phyloP scores from a whole-genome alignment of 2,888 invertebrate genomes.

The Nemotelus pantherinus region DNA sequence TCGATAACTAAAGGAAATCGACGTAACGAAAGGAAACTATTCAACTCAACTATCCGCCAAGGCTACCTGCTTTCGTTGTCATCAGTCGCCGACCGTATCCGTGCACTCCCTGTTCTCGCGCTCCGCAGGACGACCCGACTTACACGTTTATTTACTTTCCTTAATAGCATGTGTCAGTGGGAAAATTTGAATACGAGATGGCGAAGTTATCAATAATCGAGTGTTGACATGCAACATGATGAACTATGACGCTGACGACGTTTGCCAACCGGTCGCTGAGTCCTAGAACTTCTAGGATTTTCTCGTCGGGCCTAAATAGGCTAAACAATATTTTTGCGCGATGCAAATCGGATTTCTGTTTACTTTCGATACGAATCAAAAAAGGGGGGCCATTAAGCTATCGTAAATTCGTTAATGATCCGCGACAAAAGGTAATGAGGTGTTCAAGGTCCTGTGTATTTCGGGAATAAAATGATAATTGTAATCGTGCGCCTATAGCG shows the following conservation, averaged over 20 bases:
- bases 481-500: too few species aligned
- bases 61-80: background rate
- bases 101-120: too few species aligned
- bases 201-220: conserved; percentile 41
- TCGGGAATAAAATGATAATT: too few species aligned
- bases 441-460: background rate
- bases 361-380: conserved; percentile 35
- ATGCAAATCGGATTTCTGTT: conserved; percentile 49
- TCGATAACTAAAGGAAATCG: background rate
- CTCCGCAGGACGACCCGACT: background rate
- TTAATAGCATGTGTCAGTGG: conserved; percentile 35
- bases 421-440: conserved; percentile 30
- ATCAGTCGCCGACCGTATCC: too few species aligned
- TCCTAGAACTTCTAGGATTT: background rate
- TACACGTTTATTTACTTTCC: conserved; percentile 40
- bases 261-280: background rate
- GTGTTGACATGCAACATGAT: conserved; percentile 41
- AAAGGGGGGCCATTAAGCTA: conserved; percentile 45
- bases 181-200: conserved; percentile 42
- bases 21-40: conserved; percentile 10
- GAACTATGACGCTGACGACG: conserved; percentile 24
- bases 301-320: background rate
- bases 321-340: conserved; percentile 30
- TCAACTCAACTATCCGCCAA: background rate
- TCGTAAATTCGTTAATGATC: conserved; percentile 35